These are phyloP conservation scores for Podiceps cristatus DNA, from an alignment of 2,113 vertebrate species.

Conservation along the genomic window DNA sequence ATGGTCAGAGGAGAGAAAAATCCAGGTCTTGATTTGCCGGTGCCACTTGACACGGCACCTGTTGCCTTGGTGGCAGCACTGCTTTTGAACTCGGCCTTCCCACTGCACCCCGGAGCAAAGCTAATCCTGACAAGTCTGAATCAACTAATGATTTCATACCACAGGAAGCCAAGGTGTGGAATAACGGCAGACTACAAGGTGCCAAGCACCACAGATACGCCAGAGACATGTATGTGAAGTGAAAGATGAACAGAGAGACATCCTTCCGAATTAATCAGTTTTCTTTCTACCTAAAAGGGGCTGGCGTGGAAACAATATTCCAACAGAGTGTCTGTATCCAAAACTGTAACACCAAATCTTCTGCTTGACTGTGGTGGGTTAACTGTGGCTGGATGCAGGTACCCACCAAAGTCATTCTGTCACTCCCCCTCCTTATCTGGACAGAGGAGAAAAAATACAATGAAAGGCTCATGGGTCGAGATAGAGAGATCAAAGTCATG, in stretches of 20 bases:
- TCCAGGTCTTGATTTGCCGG: neutral
- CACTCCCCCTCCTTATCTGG: neutral
- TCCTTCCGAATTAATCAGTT: neutral
- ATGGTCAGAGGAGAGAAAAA: neutral
- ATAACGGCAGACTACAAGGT: neutral
- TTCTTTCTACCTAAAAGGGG: neutral
- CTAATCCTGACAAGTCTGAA: neutral
- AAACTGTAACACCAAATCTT: neutral
- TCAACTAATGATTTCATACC: neutral
- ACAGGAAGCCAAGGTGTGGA: neutral
- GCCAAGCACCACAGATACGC: neutral
- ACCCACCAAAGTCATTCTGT: neutral
- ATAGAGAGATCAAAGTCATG: neutral
- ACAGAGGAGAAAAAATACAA: too few relatives aligned
- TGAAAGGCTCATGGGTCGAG: neutral
- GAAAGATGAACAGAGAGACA: neutral
- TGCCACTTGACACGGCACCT: rapidly evolving
- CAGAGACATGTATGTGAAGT: neutral
- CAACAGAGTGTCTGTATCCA: neutral
- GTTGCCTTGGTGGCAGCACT: neutral
- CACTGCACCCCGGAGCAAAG: neutral
- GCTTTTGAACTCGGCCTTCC: neutral
- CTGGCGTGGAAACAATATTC: neutral
- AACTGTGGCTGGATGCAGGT: neutral
- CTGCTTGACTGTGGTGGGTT: neutral